Conservation (phyloP, 1,140 invertebrate genomes). For the Zaprionus ghesquierei region DNA sequence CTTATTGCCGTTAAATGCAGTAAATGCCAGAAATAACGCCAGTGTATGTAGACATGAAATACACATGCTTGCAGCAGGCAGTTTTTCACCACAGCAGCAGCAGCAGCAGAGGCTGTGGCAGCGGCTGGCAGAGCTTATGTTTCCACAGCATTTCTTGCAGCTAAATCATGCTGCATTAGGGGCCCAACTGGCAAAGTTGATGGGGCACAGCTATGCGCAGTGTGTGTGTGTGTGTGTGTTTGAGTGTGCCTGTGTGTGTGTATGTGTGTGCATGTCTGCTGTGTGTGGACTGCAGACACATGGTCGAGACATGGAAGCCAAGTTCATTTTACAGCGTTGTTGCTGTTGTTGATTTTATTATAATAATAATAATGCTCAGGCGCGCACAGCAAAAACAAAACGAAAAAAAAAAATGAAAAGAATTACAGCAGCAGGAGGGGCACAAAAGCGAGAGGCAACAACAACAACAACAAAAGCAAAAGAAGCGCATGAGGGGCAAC, state of each 20-base stretch:
- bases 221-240: not conserved
- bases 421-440: not conserved
- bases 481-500: conserved; percentile 30
- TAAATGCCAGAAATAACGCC: not conserved
- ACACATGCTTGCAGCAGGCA: not conserved
- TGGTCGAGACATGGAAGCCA: conserved; percentile 41
- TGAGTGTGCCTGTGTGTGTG: too few species aligned
- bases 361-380: conserved; percentile 60
- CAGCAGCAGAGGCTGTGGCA: too few species aligned
- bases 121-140: not conserved
- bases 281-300: conserved; percentile 33
- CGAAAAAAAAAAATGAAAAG: not conserved
- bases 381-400: conserved; percentile 35
- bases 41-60: not conserved
- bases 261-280: not conserved
- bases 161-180: not conserved
- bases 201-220: too few species aligned
- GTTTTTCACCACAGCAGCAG: not conserved
- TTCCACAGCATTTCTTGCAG: not conserved
- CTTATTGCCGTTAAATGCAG: not conserved
- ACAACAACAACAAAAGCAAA: conserved; percentile 14
- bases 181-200: not conserved
- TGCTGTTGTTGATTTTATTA: conserved; percentile 65
- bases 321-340: conserved; percentile 44
- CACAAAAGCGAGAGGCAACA: conserved; percentile 14